phyloP scores from a whole-genome alignment of 2,113 vertebrate species.

The Pollachius pollachius region DNA sequence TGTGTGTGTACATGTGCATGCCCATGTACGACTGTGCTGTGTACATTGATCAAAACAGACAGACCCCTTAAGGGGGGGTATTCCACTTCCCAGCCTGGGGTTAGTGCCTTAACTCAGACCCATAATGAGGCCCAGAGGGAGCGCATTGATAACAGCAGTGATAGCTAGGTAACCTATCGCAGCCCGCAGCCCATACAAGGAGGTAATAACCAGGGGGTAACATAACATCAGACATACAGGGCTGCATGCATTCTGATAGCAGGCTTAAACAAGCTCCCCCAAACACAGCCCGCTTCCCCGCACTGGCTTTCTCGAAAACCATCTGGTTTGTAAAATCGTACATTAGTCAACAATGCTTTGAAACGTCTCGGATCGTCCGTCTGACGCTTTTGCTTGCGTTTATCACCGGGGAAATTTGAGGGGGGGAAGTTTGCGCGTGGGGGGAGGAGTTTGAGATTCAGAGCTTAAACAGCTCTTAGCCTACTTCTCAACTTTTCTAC shows the following conservation, averaged over 20 bases:
- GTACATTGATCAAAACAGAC: conserved; percentile 36
- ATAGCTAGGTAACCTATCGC: conserved; percentile 11
- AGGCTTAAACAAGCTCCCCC: conserved; percentile 15
- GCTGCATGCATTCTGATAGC: not conserved
- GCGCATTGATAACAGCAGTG: conserved; percentile 33
- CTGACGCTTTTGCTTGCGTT: no score
- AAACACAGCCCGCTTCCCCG: no score
- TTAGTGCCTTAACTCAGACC: conserved; percentile 15
- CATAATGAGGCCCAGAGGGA: conserved; percentile 18
- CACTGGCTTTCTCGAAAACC: no score
- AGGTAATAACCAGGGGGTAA: conserved; percentile 37
- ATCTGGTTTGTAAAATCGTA: no score
- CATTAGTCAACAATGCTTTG: no score
- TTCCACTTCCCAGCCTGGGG: conserved; percentile 30
- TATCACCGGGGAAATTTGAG: not conserved
- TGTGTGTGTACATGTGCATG: conserved; percentile 12
- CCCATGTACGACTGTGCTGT: not conserved
- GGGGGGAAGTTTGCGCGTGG: no score
- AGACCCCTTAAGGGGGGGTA: conserved; percentile 38
- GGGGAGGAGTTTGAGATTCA: not conserved
- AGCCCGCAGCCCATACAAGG: not conserved
- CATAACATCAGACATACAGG: conserved; percentile 13
- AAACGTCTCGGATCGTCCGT: no score
- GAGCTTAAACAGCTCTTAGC: not conserved
- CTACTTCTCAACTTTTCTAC: not conserved